Evolutionary conservation across 2,113 vertebrate genomes (phyloP).

Genomic region (Coreoperca whiteheadi): DNA sequence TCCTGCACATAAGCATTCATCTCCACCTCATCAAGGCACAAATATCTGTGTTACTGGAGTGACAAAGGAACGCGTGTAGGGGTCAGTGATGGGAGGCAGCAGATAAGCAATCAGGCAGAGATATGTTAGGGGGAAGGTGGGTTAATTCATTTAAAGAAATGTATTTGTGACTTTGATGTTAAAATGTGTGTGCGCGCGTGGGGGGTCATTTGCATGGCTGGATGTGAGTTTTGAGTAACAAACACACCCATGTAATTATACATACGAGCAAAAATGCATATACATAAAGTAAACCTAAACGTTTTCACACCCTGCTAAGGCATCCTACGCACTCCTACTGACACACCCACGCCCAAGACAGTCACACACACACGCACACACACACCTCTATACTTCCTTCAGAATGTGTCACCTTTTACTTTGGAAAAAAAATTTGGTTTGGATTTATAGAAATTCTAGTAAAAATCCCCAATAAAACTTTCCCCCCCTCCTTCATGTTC

Average conservation of each 20-base stretch:
- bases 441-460: not conserved
- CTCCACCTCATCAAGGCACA: not conserved
- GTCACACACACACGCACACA: constrained; percentile 3
- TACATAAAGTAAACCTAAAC: constrained; percentile 28
- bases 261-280: constrained; percentile 10
- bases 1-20: not conserved
- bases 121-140: not conserved
- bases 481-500: not conserved
- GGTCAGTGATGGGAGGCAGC: not conserved
- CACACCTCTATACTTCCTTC: not conserved
- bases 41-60: not conserved
- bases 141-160: not conserved
- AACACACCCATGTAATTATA: constrained; percentile 32
- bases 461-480: not conserved
- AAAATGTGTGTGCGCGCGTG: not conserved
- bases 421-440: not conserved
- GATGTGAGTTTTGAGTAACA: not conserved
- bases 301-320: constrained; percentile 70
- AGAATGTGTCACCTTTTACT: not conserved
- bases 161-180: not conserved
- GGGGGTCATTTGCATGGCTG: not conserved
- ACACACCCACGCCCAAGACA: constrained; percentile 43
- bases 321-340: constrained; percentile 50
- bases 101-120: not conserved
- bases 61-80: not conserved